Evolutionary conservation across 2,888 invertebrate species (phyloP).

Genomic region (Busseola fusca): DNA sequence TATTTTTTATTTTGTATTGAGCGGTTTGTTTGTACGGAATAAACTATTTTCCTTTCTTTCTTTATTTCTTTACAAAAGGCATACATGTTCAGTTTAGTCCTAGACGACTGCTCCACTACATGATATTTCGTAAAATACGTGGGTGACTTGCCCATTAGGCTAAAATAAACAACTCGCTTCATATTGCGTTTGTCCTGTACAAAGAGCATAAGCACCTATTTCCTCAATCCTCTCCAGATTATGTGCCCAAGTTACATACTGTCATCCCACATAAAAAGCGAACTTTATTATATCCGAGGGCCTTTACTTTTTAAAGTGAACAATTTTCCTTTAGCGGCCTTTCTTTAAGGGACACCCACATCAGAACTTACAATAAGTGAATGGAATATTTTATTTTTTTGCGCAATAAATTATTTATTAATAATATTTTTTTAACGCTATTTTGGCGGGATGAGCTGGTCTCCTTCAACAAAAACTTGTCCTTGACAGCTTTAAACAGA

Average conservation of each 20-base stretch:
- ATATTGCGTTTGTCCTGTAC: slow-evolving; percentile 13
- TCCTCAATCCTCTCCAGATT: slow-evolving; percentile 15
- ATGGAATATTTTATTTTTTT: background rate
- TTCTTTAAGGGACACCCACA: slow-evolving; percentile 28
- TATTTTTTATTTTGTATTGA: too few species aligned
- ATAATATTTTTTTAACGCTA: too few species aligned
- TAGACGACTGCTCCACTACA: too few species aligned
- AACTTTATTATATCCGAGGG: slow-evolving; percentile 39
- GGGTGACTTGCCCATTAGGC: background rate
- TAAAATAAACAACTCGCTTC: slow-evolving; percentile 14
- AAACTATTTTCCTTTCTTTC: too few species aligned
- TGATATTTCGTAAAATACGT: background rate
- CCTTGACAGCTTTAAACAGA: too few species aligned
- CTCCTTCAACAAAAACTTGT: too few species aligned
- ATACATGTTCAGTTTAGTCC: too few species aligned
- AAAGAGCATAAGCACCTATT: slow-evolving; percentile 22
- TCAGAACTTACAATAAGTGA: background rate
- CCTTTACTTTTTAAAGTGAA: slow-evolving; percentile 43
- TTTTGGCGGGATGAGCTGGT: too few species aligned
- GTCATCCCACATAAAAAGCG: slow-evolving; percentile 30
- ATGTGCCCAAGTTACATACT: slow-evolving; percentile 23
- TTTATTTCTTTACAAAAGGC: too few species aligned
- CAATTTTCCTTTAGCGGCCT: slow-evolving; percentile 28
- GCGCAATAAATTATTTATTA: too few species aligned
- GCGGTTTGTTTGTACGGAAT: too few species aligned